Evolutionary conservation across 2,888 invertebrate species (phyloP).

Genomic region (Agrotis clavis): DNA sequence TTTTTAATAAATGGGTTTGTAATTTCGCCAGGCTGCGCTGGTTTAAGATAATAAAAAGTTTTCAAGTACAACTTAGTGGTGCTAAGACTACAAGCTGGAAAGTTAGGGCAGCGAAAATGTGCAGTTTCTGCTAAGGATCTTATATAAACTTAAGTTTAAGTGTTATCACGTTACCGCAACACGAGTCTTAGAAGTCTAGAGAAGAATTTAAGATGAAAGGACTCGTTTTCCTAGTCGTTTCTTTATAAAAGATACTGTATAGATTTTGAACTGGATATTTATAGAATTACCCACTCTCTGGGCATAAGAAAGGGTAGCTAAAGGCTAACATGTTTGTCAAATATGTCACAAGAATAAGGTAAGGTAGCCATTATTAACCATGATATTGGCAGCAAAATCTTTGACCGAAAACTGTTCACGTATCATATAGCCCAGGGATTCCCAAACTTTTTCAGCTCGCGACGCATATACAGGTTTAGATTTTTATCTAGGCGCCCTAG

Average conservation of each 20-base stretch:
- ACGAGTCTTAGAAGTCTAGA: slow-evolving; percentile 3
- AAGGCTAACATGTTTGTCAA: neutral
- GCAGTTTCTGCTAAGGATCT: slow-evolving; percentile 18
- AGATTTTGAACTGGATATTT: neutral
- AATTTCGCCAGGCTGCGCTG: slow-evolving; percentile 27
- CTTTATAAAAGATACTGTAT: slow-evolving; percentile 11
- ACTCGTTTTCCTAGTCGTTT: slow-evolving; percentile 1
- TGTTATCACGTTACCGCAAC: neutral
- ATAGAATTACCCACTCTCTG: neutral
- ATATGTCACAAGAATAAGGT: neutral
- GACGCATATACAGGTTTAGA: no score
- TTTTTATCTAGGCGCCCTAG: no score
- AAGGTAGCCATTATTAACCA: no score
- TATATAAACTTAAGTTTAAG: slow-evolving; percentile 1
- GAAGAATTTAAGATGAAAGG: slow-evolving; percentile 7
- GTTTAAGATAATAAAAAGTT: slow-evolving; percentile 29
- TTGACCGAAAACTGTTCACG: no score
- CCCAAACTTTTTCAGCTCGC: no score
- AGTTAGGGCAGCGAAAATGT: slow-evolving; percentile 18
- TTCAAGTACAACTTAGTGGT: slow-evolving; percentile 23
- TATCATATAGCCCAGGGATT: no score
- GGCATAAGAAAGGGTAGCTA: neutral
- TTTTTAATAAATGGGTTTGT: slow-evolving; percentile 65
- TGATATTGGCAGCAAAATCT: no score
- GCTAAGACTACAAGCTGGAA: slow-evolving; percentile 16